Conservation (phyloP, 2,888 invertebrate species). For the Autographa pulchrina region DNA sequence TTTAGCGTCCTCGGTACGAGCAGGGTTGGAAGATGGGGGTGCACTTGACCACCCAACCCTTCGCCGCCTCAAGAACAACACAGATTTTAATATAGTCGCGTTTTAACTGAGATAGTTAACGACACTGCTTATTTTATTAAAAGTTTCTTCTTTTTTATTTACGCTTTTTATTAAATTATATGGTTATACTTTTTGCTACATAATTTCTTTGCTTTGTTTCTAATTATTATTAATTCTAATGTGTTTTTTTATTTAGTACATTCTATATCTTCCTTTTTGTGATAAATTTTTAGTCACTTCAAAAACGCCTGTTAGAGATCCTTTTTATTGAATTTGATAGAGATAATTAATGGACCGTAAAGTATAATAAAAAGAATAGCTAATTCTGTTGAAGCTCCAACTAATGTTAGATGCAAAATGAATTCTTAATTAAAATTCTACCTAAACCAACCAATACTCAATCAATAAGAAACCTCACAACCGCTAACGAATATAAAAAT, state of each 20-base stretch:
- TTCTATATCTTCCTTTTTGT: neutral
- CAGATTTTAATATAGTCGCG: conserved; percentile 72
- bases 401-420: neutral
- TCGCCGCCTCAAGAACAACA: conserved; percentile 81
- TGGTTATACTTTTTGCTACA: neutral
- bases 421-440: neutral
- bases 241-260: neutral
- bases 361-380: neutral
- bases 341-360: neutral
- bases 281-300: neutral
- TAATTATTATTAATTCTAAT: neutral
- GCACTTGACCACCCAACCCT: conserved; percentile 77
- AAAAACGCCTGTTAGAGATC: neutral
- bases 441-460: neutral
- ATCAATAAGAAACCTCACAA: neutral
- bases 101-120: conserved; percentile 59
- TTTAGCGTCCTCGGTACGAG: conserved; percentile 70
- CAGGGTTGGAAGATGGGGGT: conserved; percentile 62
- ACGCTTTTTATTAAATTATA: conserved; percentile 3
- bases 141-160: conserved; percentile 8
- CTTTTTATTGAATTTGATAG: neutral
- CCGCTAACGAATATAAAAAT: conserved; percentile 38
- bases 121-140: conserved; percentile 38
- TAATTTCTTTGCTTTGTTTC: too few relatives aligned
- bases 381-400: neutral